Percentiles rank a stretch among this genome's conserved stretches.
These are phyloP conservation scores for Synanthedon tipuliformis DNA, from an alignment of 2,888 invertebrate genomes.

Conservation along the genomic window DNA sequence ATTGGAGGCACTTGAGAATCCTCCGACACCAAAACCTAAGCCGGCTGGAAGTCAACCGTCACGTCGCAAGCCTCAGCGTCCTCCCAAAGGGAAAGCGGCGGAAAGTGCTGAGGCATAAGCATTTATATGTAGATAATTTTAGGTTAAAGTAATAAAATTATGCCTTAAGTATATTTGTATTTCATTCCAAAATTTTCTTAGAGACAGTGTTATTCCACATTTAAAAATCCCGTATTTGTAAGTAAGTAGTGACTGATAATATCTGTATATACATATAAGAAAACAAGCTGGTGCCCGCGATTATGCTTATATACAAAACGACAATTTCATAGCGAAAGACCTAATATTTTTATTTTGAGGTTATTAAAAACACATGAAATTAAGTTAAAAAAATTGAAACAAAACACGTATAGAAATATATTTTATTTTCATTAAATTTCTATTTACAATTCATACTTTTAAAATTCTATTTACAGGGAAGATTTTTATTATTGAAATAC, in stretches of 20 bases:
- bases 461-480: constrained; percentile 48
- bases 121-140: constrained; percentile 15
- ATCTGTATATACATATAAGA: too few relatives aligned
- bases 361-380: not conserved
- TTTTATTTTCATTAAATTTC: constrained; percentile 39
- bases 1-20: constrained; percentile 83
- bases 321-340: not conserved
- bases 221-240: too few relatives aligned
- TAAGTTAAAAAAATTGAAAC: not conserved
- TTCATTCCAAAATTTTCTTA: not conserved
- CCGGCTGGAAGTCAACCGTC: constrained; percentile 50
- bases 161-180: constrained; percentile 2
- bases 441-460: constrained; percentile 51
- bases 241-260: too few relatives aligned
- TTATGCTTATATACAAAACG: not conserved
- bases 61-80: constrained; percentile 59
- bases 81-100: constrained; percentile 38
- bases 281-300: too few relatives aligned
- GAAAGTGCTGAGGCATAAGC: constrained; percentile 26
- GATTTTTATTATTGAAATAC: constrained; percentile 14
- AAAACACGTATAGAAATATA: constrained; percentile 4
- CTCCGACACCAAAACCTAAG: constrained; percentile 75
- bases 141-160: constrained; percentile 1
- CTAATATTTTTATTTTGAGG: not conserved
- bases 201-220: too few relatives aligned